These are phyloP conservation scores for Manacus vitellinus DNA, from an alignment of 2,113 vertebrate genomes.

Conservation along the genomic window DNA sequence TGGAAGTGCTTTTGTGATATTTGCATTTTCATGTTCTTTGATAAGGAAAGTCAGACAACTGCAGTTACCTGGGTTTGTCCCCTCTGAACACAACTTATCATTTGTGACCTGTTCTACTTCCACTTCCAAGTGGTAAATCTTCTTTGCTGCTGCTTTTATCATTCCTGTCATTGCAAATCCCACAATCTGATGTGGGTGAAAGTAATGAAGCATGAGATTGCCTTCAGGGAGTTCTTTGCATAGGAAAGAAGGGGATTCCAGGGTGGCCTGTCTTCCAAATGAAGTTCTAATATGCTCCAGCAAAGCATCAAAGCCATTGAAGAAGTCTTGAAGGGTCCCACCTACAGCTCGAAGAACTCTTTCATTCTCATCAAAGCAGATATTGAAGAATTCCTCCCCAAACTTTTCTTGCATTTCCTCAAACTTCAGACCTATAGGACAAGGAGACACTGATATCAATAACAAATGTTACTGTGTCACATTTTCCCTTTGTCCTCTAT, in stretches of 20 bases:
- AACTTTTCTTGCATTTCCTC: conserved; percentile 92
- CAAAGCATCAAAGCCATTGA: conserved; percentile 97
- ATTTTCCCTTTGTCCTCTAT: background rate
- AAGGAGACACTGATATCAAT: conserved; percentile 46
- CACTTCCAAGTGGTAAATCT: conserved; percentile 90
- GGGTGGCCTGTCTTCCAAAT: conserved; percentile 88
- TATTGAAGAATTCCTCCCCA: conserved; percentile 94
- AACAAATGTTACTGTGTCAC: background rate
- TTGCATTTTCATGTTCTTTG: conserved; percentile 78
- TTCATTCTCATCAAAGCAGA: conserved; percentile 97
- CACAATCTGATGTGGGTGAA: conserved; percentile 90
- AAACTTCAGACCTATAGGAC: conserved; percentile 85
- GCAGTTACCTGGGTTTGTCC: conserved; percentile 78
- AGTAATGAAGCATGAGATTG: conserved; percentile 89
- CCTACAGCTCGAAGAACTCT: conserved; percentile 94
- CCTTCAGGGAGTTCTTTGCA: conserved; percentile 89
- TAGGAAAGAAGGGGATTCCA: conserved; percentile 95
- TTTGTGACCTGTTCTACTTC: conserved; percentile 86
- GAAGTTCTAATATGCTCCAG: conserved; percentile 96
- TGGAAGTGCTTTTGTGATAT: conserved; percentile 73
- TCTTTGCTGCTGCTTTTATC: conserved; percentile 90
- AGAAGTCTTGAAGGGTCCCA: conserved; percentile 95
- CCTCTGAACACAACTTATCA: conserved; percentile 81
- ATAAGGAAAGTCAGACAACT: conserved; percentile 88
- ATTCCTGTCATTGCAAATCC: conserved; percentile 93